These are phyloP conservation scores for Triplophysa dalaica DNA, from an alignment of 2,113 vertebrate genomes.

Conservation along the genomic window DNA sequence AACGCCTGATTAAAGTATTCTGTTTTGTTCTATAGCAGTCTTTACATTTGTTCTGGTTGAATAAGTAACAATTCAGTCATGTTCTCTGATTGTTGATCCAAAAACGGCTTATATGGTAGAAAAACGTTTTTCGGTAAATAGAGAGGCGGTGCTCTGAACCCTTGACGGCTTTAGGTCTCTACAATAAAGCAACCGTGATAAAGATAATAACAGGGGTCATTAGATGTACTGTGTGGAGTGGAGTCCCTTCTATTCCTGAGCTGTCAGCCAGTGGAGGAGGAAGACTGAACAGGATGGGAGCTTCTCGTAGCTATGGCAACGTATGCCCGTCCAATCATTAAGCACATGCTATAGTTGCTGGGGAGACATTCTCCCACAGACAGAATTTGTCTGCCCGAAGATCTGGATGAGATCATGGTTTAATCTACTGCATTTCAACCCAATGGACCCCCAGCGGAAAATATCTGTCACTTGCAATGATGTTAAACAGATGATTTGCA, in stretches of 20 bases:
- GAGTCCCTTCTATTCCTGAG: conserved; percentile 7
- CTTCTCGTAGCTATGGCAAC: conserved; percentile 80
- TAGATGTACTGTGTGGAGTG: not conserved
- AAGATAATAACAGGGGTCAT: not conserved
- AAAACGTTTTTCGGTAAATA: not conserved
- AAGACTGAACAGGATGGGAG: conserved; percentile 64
- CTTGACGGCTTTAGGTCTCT: not conserved
- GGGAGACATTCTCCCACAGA: conserved; percentile 72
- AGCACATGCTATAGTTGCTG: conserved; percentile 72
- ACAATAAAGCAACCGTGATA: not conserved
- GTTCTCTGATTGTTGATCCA: not conserved
- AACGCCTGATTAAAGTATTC: not conserved
- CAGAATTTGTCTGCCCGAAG: conserved; percentile 53
- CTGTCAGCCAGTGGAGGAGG: conserved; percentile 45
- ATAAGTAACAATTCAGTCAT: not conserved
- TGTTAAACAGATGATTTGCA: not conserved
- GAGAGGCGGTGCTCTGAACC: not conserved
- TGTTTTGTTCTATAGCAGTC: not conserved
- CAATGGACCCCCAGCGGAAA: conserved; percentile 25
- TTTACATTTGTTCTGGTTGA: not conserved
- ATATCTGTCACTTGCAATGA: not conserved
- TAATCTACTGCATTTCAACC: conserved; percentile 49
- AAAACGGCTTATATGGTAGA: not conserved
- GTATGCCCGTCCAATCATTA: conserved; percentile 76
- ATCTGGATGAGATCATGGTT: conserved; percentile 59